Conservation (phyloP, 2,113 vertebrate species). For the Gallinago paraguaiae region DNA sequence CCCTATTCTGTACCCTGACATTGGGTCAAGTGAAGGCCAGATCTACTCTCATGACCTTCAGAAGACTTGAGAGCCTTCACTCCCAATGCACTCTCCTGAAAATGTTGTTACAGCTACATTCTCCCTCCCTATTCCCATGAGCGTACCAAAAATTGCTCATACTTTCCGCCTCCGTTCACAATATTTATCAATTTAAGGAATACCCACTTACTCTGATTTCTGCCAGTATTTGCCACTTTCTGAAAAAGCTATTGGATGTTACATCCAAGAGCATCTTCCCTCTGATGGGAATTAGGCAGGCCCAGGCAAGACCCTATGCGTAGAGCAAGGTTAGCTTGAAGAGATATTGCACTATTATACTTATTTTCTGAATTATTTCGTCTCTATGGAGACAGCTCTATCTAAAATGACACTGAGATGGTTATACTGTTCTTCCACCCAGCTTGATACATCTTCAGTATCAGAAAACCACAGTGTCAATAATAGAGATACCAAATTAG, state of each 20-base stretch:
- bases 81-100: not conserved
- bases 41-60: not conserved
- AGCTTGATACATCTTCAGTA: not conserved
- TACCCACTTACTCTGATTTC: not conserved
- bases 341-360: not conserved
- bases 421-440: not conserved
- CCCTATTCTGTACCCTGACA: not conserved
- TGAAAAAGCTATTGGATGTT: not conserved
- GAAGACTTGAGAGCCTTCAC: not conserved
- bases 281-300: not conserved
- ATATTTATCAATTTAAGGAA: not conserved
- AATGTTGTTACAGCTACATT: not conserved
- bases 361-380: not conserved
- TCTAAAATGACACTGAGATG: not conserved
- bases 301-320: not conserved
- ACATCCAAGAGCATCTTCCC: not conserved
- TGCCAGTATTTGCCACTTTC: not conserved
- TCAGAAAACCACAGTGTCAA: not conserved
- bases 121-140: not conserved
- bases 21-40: conserved; percentile 10
- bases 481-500: not conserved
- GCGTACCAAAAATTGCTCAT: not conserved
- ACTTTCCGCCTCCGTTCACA: not conserved
- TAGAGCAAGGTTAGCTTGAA: not conserved
- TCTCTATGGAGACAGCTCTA: not conserved